A percentile compares a stretch with the other conserved stretches of the same genome.
These are phyloP conservation scores for Gasterosteus nipponicus DNA, from an alignment of 2,113 vertebrate species.

Conservation along the genomic window DNA sequence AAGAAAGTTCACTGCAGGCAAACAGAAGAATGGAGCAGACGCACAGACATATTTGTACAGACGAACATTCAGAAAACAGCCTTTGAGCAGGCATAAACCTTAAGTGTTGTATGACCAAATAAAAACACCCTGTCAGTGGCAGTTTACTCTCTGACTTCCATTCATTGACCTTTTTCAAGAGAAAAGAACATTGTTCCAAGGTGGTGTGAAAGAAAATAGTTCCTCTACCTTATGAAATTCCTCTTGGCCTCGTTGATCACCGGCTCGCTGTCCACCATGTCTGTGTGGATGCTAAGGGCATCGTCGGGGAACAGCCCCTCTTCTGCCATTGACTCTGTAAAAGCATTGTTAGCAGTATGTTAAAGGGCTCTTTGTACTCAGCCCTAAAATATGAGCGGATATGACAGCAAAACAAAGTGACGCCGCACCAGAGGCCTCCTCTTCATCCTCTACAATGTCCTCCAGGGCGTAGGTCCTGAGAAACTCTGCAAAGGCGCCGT, in stretches of 20 bases:
- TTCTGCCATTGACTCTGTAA: conserved; percentile 80
- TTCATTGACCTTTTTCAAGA: neutral
- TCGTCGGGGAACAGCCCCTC: conserved; percentile 86
- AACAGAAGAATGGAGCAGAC: no score
- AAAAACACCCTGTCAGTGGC: neutral
- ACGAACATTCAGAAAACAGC: neutral
- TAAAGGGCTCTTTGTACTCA: neutral
- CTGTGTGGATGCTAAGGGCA: conserved; percentile 89
- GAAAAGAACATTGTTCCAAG: neutral
- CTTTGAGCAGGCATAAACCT: neutral
- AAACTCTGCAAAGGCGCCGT: conserved; percentile 92
- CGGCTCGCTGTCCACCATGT: conserved; percentile 88
- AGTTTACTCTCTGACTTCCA: neutral
- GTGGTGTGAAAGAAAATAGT: neutral
- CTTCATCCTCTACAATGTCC: conserved; percentile 83
- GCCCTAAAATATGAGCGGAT: neutral
- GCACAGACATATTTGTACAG: no score
- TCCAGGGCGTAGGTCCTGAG: conserved; percentile 89
- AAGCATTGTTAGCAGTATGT: neutral
- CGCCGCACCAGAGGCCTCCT: conserved; percentile 78
- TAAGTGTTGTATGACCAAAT: neutral
- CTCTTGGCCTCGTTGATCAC: conserved; percentile 86
- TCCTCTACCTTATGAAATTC: conserved; percentile 89
- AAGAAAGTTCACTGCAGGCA: no score
- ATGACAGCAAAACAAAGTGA: neutral